Conservation (phyloP, 2,113 vertebrate species). For the Rhipidura dahli region DNA sequence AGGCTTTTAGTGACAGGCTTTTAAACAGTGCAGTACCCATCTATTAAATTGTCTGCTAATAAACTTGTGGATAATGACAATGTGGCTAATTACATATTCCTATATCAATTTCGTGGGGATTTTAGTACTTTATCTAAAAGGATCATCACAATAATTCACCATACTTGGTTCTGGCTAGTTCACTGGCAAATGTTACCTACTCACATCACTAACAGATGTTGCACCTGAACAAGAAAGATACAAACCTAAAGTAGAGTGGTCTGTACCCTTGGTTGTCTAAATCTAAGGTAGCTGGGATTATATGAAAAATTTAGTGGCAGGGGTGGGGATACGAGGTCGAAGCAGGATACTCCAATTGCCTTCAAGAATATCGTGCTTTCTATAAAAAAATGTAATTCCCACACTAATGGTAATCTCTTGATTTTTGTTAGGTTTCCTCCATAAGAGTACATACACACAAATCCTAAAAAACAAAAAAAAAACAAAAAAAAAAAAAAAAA, state of each 20-base stretch:
- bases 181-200: background rate
- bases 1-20: background rate
- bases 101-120: background rate
- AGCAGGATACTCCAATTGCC: background rate
- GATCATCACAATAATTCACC: background rate
- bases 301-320: background rate
- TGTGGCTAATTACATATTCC: background rate
- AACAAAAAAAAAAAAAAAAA: background rate
- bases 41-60: background rate
- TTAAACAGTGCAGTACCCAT: background rate
- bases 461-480: no score
- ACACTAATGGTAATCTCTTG: background rate
- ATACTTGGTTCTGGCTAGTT: background rate
- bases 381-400: background rate
- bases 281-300: background rate
- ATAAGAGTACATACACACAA: background rate
- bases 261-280: background rate
- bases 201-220: background rate
- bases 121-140: background rate
- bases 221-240: background rate
- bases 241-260: background rate
- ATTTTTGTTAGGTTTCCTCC: background rate
- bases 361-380: background rate
- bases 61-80: background rate
- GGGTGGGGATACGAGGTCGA: rapidly evolving